These are phyloP conservation scores for Nomada goodeniana DNA, from an alignment of 2,888 invertebrate species.

Conservation along the genomic window DNA sequence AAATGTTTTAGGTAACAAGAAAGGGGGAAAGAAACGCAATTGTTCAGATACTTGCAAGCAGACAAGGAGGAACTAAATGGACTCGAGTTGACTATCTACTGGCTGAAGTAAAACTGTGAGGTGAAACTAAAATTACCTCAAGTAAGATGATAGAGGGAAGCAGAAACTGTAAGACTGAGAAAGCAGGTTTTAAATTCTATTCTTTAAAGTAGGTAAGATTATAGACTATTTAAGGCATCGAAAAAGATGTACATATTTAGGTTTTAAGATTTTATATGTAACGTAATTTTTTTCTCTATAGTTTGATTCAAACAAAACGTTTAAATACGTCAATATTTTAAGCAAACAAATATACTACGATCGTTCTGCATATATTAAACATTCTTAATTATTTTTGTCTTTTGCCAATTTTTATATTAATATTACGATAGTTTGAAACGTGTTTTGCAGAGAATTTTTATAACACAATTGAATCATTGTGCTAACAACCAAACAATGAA, in stretches of 20 bases:
- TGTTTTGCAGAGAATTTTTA: background rate
- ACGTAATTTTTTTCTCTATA: background rate
- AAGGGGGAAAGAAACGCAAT: constrained; percentile 6
- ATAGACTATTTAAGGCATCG: background rate
- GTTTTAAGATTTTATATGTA: background rate
- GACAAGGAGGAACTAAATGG: constrained; percentile 72
- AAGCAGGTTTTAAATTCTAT: constrained; percentile 36
- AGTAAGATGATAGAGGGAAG: constrained; percentile 69
- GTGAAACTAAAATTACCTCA: constrained; percentile 83
- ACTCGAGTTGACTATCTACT: constrained; percentile 76
- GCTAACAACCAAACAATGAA: background rate
- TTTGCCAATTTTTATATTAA: background rate
- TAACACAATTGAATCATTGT: background rate
- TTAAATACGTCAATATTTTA: background rate
- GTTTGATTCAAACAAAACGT: background rate
- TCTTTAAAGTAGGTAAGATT: constrained; percentile 29
- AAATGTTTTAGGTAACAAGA: background rate
- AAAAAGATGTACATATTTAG: background rate
- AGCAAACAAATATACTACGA: background rate
- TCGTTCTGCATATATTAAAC: background rate
- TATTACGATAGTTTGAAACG: background rate
- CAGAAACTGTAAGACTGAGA: constrained; percentile 52
- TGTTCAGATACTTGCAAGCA: constrained; percentile 32
- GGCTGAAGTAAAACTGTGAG: constrained; percentile 78
- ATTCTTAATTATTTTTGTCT: background rate